phyloP scores from a whole-genome alignment of 2,888 invertebrate species.

The Anodontia alba region DNA sequence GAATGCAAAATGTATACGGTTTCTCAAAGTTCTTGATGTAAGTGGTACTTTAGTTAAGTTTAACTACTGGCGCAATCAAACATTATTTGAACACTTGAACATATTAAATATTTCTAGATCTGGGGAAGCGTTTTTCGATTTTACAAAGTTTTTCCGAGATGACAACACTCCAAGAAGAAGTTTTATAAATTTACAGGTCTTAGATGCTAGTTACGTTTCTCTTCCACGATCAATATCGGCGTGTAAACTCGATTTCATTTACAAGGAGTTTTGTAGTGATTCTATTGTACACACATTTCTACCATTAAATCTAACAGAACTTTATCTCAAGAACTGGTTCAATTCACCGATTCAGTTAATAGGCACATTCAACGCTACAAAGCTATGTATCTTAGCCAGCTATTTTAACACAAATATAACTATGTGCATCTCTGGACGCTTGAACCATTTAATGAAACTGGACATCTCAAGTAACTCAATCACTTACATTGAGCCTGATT shows the following conservation, averaged over 20 bases:
- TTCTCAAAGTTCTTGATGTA: not conserved
- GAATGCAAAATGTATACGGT: too few species aligned
- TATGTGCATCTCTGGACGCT: not conserved
- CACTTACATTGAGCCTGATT: not conserved
- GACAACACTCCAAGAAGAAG: not conserved
- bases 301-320: not conserved
- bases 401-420: not conserved
- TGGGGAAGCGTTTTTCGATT: not conserved
- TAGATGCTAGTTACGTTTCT: not conserved
- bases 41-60: not conserved
- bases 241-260: too few species aligned
- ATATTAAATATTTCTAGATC: not conserved
- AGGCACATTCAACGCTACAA: not conserved
- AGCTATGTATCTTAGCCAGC: not conserved
- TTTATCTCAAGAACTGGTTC: not conserved
- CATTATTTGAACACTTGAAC: not conserved
- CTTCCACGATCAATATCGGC: too few species aligned
- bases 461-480: not conserved
- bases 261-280: not conserved
- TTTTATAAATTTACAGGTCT: not conserved
- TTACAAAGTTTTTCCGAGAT: not conserved
- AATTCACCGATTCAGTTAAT: not conserved
- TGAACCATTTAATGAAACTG: not conserved
- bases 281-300: too few species aligned
- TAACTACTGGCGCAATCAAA: not conserved